phyloP scores from a whole-genome alignment of 2,113 vertebrate species.

The Astur gentilis region DNA sequence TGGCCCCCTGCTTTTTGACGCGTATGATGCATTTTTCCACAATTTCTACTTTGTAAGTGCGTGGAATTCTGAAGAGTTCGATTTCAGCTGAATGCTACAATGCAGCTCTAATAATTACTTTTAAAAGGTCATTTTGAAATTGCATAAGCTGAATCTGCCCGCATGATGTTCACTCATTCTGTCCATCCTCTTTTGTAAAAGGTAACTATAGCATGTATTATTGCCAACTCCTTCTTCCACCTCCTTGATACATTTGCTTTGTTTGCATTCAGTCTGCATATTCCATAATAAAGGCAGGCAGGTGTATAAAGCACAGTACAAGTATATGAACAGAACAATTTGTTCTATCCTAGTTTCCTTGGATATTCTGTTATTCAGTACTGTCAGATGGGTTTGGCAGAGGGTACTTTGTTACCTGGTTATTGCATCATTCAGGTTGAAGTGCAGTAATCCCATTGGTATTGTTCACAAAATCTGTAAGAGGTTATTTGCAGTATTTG shows the following conservation, averaged over 20 bases:
- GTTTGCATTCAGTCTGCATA: neutral
- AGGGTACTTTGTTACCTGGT: neutral
- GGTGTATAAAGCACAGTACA: neutral
- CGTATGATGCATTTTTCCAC: neutral
- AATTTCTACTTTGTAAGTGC: neutral
- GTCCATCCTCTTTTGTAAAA: neutral
- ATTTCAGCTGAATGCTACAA: neutral
- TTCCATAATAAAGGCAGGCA: neutral
- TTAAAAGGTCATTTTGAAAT: slow-evolving; percentile 15
- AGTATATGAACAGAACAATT: neutral
- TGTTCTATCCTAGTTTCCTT: neutral
- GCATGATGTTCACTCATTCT: neutral
- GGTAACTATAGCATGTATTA: neutral
- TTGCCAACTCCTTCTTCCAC: neutral
- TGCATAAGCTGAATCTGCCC: neutral
- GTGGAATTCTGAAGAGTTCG: neutral
- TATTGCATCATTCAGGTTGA: neutral
- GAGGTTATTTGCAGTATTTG: neutral
- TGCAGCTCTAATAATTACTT: neutral
- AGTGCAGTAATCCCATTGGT: neutral
- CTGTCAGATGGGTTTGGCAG: neutral
- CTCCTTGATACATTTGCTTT: neutral
- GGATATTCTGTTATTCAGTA: neutral
- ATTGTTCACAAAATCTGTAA: neutral
- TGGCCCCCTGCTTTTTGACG: neutral